These are phyloP conservation scores for Oncorhynchus clarkii DNA, from an alignment of 2,113 vertebrate genomes.

Conservation along the genomic window DNA sequence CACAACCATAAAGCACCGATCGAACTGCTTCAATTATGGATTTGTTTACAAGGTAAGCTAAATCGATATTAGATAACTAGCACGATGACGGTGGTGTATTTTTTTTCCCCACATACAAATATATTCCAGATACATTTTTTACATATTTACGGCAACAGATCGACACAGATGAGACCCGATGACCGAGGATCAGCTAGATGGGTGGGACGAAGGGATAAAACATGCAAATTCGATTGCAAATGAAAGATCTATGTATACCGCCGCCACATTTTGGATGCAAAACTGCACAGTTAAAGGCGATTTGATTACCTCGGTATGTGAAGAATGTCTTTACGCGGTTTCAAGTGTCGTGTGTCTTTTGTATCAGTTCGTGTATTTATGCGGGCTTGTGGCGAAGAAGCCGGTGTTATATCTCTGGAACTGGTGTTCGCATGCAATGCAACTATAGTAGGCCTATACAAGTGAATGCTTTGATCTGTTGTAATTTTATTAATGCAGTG, in stretches of 20 bases:
- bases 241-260: neutral
- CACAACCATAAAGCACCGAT: conserved; percentile 26
- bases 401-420: neutral
- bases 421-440: neutral
- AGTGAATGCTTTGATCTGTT: too few species aligned
- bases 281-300: neutral
- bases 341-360: neutral
- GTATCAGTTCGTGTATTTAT: neutral
- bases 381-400: neutral
- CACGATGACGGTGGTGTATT: conserved; percentile 8
- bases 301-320: neutral
- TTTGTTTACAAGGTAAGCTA: conserved; percentile 68
- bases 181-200: neutral
- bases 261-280: neutral
- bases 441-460: neutral
- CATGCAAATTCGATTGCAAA: neutral
- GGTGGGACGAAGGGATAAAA: conserved; percentile 1
- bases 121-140: neutral
- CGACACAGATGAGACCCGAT: neutral
- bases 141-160: neutral
- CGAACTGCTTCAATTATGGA: conserved; percentile 49
- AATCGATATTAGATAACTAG: conserved; percentile 17
- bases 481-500: too few species aligned
- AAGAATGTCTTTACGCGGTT: neutral
- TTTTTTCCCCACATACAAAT: neutral